These are phyloP conservation scores for Linnaemya vulpina DNA, from an alignment of 2,888 invertebrate genomes.

Conservation along the genomic window DNA sequence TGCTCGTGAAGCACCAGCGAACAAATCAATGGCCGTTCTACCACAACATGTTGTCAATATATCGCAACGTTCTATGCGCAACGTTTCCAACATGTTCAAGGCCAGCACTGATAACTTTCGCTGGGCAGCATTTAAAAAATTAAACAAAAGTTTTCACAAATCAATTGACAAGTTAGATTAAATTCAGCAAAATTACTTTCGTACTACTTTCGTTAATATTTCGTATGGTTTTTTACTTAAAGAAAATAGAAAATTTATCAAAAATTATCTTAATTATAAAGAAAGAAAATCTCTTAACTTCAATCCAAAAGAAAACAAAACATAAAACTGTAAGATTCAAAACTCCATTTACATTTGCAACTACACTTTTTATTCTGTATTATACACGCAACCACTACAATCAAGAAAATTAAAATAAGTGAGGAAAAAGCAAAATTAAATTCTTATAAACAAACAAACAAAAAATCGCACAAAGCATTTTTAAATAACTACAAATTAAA, in stretches of 20 bases:
- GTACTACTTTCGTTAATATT: conserved; percentile 1
- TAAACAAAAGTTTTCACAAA: conserved; percentile 68
- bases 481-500: background rate
- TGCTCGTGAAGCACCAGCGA: conserved; percentile 14
- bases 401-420: background rate
- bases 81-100: conserved; percentile 79
- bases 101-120: conserved; percentile 78
- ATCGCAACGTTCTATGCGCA: conserved; percentile 78
- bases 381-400: conserved; percentile 36
- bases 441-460: no score
- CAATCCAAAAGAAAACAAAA: background rate
- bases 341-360: conserved; percentile 33
- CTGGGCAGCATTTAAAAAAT: conserved; percentile 76
- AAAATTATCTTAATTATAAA: background rate
- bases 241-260: background rate
- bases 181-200: background rate
- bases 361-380: conserved; percentile 47
- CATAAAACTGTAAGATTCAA: background rate
- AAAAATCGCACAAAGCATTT: background rate
- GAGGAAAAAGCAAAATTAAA: background rate
- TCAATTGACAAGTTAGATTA: conserved; percentile 57
- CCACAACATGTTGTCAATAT: conserved; percentile 78
- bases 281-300: background rate
- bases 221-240: conserved; percentile 2
- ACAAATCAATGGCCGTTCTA: conserved; percentile 64